Conservation (phyloP, 2,797 vertebrate species). For the Melanotaenia nigrans region DNA sequence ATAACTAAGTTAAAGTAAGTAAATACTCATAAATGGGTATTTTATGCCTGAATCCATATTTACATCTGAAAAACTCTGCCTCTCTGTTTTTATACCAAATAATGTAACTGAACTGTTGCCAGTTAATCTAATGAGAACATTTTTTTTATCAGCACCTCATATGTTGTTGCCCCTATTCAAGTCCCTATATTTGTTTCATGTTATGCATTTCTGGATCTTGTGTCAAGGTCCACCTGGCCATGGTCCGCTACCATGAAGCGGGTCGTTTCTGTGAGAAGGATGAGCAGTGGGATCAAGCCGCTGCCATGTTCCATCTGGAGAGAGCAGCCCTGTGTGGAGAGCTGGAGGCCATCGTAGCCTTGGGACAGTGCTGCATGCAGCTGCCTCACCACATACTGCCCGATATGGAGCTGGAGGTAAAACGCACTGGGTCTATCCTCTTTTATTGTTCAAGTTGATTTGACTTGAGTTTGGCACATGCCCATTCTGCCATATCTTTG, state of each 20-base stretch:
- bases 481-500: neutral
- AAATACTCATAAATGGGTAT: no score
- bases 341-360: conserved; percentile 92
- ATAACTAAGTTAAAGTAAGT: no score
- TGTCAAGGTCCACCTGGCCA: conserved; percentile 92
- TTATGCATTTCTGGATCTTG: neutral
- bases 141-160: neutral
- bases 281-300: conserved; percentile 89
- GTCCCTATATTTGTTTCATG: neutral
- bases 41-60: no score
- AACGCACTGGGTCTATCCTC: fast-evolving
- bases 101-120: no score
- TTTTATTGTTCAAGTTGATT: neutral
- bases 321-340: conserved; percentile 93
- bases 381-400: conserved; percentile 94
- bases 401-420: conserved; percentile 88
- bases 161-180: neutral
- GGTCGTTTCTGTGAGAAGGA: conserved; percentile 94
- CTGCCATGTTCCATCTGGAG: conserved; percentile 93
- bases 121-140: no score
- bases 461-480: neutral
- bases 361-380: conserved; percentile 91
- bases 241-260: conserved; percentile 95
- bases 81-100: no score
- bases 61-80: no score